Evolutionary conservation across 1,140 invertebrate genomes (phyloP).

Genomic region (Caenorhabditis remanei): DNA sequence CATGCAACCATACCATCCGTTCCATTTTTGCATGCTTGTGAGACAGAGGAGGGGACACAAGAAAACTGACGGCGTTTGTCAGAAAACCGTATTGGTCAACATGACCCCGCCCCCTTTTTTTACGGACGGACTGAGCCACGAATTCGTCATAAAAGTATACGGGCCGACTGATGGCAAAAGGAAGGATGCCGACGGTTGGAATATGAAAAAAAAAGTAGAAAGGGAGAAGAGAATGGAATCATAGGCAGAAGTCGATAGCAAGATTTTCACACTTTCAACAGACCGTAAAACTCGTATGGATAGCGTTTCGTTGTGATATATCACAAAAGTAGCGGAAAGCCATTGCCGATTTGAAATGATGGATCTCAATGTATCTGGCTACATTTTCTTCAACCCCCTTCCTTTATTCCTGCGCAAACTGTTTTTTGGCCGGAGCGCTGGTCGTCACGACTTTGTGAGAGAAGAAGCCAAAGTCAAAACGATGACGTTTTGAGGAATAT

Average conservation of each 20-base stretch:
- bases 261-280: constrained; percentile 54
- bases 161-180: constrained; percentile 11
- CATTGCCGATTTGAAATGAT: constrained; percentile 54
- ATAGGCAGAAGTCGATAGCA: background rate
- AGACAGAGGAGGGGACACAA: background rate
- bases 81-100: constrained; percentile 49
- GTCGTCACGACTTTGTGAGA: background rate
- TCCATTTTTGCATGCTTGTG: constrained; percentile 38
- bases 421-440: constrained; percentile 36
- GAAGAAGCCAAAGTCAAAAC: constrained; percentile 10
- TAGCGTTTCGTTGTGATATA: constrained; percentile 41
- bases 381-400: background rate
- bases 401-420: constrained; percentile 33
- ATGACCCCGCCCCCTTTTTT: constrained; percentile 12
- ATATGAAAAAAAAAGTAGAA: no score
- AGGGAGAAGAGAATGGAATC: background rate
- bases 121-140: background rate
- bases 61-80: constrained; percentile 35
- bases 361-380: constrained; percentile 48
- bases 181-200: background rate
- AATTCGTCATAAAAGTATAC: constrained; percentile 35
- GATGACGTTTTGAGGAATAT: background rate
- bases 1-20: constrained; percentile 30
- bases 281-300: constrained; percentile 56
- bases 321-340: constrained; percentile 54